These are phyloP conservation scores for Trididemnum miniatum DNA, from an alignment of 23 tunicate species.

Conservation along the genomic window DNA sequence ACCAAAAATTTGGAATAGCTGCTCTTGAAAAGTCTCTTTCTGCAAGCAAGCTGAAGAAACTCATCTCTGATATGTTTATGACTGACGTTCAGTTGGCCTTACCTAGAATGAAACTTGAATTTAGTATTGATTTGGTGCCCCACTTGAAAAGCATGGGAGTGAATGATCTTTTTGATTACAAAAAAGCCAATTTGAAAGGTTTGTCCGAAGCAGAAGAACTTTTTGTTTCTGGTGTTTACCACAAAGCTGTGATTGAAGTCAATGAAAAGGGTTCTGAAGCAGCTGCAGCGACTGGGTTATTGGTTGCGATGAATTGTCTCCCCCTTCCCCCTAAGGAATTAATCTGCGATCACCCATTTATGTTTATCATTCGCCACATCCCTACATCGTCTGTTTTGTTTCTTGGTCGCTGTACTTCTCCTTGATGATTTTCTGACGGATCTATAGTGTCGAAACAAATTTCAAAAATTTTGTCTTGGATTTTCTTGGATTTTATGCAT, in stretches of 20 bases:
- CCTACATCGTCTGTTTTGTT: conserved; percentile 63
- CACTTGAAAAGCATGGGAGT: conserved; percentile 44
- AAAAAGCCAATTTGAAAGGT: conserved; percentile 39
- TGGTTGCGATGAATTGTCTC: neutral
- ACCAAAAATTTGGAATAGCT: conserved; percentile 37
- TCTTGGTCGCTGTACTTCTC: conserved; percentile 38
- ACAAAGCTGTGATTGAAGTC: conserved; percentile 81
- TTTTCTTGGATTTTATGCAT: no score
- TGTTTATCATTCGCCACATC: conserved; percentile 66
- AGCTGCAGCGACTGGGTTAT: conserved; percentile 76
- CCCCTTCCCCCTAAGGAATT: conserved; percentile 26
- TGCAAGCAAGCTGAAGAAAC: neutral
- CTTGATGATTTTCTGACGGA: no score
- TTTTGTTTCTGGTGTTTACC: conserved; percentile 45
- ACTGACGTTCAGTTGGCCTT: conserved; percentile 31
- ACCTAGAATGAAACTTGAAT: conserved; percentile 76
- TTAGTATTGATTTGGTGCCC: conserved; percentile 26
- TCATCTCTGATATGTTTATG: neutral
- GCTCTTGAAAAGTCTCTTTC: conserved; percentile 24
- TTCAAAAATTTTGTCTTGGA: no score
- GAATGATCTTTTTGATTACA: conserved; percentile 37
- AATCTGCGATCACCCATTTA: conserved; percentile 78
- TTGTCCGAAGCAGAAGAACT: conserved; percentile 40
- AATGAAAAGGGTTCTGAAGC: conserved; percentile 90
- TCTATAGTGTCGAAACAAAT: no score